phyloP scores from a whole-genome alignment of 2,888 invertebrate genomes.

The Rhaphigaster nebulosa region DNA sequence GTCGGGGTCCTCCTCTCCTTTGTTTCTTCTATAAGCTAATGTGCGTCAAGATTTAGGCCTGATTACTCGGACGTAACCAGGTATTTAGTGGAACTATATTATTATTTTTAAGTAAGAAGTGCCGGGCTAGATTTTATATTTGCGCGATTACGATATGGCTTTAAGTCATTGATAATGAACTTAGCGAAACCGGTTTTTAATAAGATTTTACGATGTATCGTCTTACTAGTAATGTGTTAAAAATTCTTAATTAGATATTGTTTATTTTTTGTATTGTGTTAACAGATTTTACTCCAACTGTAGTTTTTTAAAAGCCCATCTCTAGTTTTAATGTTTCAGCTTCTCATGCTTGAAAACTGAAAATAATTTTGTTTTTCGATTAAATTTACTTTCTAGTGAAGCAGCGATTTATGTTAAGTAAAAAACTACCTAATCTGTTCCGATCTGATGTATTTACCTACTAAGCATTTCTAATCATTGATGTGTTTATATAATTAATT shows the following conservation, averaged over 20 bases:
- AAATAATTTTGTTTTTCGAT: not conserved
- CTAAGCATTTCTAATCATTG: not conserved
- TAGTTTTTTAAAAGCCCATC: not conserved
- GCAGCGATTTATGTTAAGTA: not conserved
- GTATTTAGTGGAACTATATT: not conserved
- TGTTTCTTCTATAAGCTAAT: not conserved
- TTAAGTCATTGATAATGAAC: not conserved
- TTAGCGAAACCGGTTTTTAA: not conserved
- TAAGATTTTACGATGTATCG: not conserved
- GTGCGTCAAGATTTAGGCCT: not conserved
- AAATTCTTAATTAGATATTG: not conserved
- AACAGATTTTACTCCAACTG: not conserved
- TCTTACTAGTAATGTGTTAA: not conserved
- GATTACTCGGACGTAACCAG: constrained; percentile 21
- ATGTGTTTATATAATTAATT: not conserved
- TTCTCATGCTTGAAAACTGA: not conserved
- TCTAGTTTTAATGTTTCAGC: not conserved
- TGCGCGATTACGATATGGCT: not conserved
- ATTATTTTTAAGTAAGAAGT: not conserved
- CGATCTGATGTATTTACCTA: not conserved
- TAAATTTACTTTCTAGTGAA: not conserved
- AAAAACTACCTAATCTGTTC: not conserved
- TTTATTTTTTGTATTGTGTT: not conserved
- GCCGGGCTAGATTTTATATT: not conserved
- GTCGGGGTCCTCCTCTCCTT: not conserved